Conservation (phyloP, 2,113 vertebrate species). For the Empidonax alnorum region DNA sequence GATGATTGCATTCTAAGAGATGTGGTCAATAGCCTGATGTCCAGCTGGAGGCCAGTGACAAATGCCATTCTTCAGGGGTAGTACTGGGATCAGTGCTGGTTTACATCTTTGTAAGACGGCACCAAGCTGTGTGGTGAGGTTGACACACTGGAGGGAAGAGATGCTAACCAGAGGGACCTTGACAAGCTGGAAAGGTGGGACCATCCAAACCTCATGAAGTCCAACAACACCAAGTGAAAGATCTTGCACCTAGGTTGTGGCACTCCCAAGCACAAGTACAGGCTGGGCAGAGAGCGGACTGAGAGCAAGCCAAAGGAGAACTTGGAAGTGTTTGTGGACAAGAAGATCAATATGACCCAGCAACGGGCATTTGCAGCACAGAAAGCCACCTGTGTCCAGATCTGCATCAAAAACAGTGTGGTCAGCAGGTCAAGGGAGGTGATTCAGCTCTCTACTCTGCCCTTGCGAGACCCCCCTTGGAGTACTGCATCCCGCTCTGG, state of each 20-base stretch:
- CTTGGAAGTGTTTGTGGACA: rapidly evolving
- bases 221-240: not conserved
- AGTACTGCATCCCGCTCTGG: too few relatives aligned
- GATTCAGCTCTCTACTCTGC: not conserved
- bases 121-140: too few relatives aligned
- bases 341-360: not conserved
- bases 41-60: not conserved
- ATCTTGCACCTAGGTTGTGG: not conserved
- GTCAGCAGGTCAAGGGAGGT: not conserved
- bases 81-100: not conserved
- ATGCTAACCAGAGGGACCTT: not conserved
- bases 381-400: not conserved
- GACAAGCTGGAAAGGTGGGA: not conserved
- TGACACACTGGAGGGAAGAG: not conserved
- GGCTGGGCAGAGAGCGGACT: not conserved
- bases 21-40: not conserved
- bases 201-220: not conserved
- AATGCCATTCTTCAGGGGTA: not conserved
- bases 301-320: not conserved
- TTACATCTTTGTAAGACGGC: not conserved
- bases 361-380: not conserved
- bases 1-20: too few relatives aligned
- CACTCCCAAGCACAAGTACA: not conserved
- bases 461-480: not conserved
- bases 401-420: not conserved